A percentile compares a stretch with the other conserved stretches of the same genome.
phyloP scores from a whole-genome alignment of 2,797 vertebrate genomes.

The Fringilla coelebs region DNA sequence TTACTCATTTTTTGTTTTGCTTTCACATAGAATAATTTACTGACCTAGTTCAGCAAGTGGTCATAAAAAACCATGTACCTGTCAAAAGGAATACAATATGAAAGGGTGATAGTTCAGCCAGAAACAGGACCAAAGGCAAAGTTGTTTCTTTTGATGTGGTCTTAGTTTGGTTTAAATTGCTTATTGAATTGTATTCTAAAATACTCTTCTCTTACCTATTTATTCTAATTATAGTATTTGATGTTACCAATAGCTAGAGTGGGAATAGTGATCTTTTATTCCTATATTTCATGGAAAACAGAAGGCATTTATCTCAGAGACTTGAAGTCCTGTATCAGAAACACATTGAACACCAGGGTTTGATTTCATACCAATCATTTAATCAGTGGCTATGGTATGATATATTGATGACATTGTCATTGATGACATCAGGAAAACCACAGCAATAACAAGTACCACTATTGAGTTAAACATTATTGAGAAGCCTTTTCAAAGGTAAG shows the following conservation, averaged over 20 bases:
- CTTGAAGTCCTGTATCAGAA: neutral
- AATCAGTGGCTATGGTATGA: neutral
- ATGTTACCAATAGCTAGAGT: neutral
- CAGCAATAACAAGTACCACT: neutral
- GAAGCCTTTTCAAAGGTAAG: neutral
- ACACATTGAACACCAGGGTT: neutral
- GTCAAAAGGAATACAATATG: neutral
- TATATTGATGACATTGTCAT: neutral
- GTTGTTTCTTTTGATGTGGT: neutral
- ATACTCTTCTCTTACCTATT: neutral
- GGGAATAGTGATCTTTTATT: neutral
- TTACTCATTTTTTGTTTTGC: neutral
- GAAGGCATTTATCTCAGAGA: neutral
- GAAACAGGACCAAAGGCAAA: neutral
- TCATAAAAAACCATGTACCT: neutral
- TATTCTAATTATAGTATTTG: neutral
- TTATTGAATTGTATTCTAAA: neutral
- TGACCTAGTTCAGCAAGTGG: neutral
- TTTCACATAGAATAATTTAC: neutral
- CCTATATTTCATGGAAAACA: neutral
- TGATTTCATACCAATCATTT: neutral
- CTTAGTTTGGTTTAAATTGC: neutral
- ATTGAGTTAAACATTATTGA: neutral
- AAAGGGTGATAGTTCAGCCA: neutral
- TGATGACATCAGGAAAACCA: neutral